Percentiles rank a stretch among this genome's conserved stretches.
Evolutionary conservation across 1,140 invertebrate genomes (phyloP).

Genomic region (Drosophila mayri): DNA sequence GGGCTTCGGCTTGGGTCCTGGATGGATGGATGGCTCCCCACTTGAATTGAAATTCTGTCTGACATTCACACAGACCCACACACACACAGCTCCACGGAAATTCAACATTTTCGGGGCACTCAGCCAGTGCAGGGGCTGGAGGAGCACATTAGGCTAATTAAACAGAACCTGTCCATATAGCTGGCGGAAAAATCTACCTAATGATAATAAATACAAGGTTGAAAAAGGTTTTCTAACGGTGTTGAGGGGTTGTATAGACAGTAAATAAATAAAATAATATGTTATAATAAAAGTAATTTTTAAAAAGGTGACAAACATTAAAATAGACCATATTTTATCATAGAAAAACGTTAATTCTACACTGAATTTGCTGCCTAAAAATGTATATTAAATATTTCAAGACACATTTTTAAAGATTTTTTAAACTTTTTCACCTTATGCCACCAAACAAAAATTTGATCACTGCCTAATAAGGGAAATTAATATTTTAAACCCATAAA

Average conservation of each 20-base stretch:
- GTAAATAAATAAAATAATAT: neutral
- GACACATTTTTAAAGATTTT: neutral
- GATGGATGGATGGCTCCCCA: constrained; percentile 20
- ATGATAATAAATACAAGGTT: neutral
- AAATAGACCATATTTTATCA: too few relatives aligned
- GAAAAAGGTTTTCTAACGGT: neutral
- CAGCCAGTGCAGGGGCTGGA: constrained; percentile 13
- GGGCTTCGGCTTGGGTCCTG: neutral
- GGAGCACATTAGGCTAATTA: constrained; percentile 67
- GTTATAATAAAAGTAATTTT: too few relatives aligned
- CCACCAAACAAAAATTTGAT: neutral
- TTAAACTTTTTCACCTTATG: too few relatives aligned
- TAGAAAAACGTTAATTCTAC: too few relatives aligned
- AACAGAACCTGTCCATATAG: constrained; percentile 22
- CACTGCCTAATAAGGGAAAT: neutral
- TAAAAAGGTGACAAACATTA: too few relatives aligned
- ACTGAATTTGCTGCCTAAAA: neutral
- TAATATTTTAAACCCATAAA: neutral
- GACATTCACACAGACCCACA: constrained; percentile 8
- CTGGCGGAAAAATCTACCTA: constrained; percentile 2
- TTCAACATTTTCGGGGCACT: constrained; percentile 23
- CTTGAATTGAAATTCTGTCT: constrained; percentile 33
- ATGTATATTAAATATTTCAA: neutral
- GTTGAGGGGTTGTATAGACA: neutral
- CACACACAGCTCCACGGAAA: constrained; percentile 12